These are phyloP conservation scores for Tiaroga cobitis DNA, from an alignment of 2,797 vertebrate species.

Conservation along the genomic window DNA sequence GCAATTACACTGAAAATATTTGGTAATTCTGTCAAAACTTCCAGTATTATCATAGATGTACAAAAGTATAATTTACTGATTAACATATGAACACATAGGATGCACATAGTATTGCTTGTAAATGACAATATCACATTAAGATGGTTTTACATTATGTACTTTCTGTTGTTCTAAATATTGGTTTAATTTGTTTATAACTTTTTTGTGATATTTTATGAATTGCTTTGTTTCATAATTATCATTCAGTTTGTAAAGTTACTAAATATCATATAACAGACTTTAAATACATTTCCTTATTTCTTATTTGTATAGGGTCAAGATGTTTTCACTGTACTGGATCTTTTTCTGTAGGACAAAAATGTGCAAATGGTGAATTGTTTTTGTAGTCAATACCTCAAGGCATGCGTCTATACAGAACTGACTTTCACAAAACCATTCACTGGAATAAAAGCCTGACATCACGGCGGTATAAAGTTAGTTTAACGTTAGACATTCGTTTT, in stretches of 20 bases:
- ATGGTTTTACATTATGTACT: not conserved
- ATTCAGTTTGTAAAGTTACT: not conserved
- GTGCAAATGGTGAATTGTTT: not conserved
- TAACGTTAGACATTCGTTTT: too few species aligned
- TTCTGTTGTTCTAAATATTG: too few species aligned
- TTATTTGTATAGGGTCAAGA: not conserved
- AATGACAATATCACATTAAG: not conserved
- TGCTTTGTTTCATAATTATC: not conserved
- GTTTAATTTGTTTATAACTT: too few species aligned
- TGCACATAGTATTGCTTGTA: not conserved
- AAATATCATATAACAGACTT: not conserved
- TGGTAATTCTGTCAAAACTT: not conserved
- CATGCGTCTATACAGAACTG: too few species aligned
- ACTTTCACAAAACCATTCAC: not conserved
- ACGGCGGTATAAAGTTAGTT: too few species aligned
- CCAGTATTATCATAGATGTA: not conserved
- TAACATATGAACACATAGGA: not conserved
- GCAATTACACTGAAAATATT: not conserved
- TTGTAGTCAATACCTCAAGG: not conserved
- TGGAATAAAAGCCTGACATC: not conserved
- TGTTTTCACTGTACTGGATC: too few species aligned
- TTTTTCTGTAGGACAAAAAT: not conserved
- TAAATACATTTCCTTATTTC: not conserved
- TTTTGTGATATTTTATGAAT: not conserved
- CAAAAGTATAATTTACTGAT: not conserved